Percentiles rank a stretch among this genome's conserved stretches.
phyloP scores from a whole-genome alignment of 2,888 invertebrate species.

The Apeira syringaria region DNA sequence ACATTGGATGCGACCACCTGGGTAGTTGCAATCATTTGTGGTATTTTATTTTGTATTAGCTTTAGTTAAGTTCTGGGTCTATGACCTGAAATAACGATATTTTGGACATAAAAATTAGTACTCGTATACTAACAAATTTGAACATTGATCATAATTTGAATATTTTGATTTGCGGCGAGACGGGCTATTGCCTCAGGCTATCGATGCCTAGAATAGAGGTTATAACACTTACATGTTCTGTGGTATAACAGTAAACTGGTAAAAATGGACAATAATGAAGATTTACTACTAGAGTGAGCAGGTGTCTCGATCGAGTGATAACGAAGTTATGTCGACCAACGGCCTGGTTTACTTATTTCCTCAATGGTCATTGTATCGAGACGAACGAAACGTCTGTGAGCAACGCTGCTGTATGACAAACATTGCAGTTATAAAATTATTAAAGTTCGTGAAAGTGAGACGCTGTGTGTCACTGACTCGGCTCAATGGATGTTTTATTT shows the following conservation, averaged over 20 bases:
- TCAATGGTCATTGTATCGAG: slow-evolving; percentile 30
- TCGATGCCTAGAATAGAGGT: slow-evolving; percentile 36
- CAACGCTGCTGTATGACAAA: slow-evolving; percentile 16
- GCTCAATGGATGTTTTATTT: no score
- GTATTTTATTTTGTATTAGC: no score
- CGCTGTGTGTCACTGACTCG: no score
- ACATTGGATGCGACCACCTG: no score
- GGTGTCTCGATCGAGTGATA: slow-evolving; percentile 68
- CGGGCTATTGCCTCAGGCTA: slow-evolving; percentile 32
- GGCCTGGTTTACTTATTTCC: slow-evolving; percentile 48
- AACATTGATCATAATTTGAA: slow-evolving; percentile 25
- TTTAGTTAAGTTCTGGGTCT: no score
- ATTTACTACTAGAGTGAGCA: slow-evolving; percentile 63
- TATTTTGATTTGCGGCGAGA: slow-evolving; percentile 17
- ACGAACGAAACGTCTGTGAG: slow-evolving; percentile 8
- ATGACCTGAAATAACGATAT: no score
- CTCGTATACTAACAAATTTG: slow-evolving; percentile 6
- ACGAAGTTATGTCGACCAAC: slow-evolving; percentile 51
- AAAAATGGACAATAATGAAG: slow-evolving; percentile 69
- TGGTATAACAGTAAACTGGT: slow-evolving; percentile 62
- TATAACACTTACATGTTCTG: slow-evolving; percentile 16
- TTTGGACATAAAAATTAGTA: slow-evolving; percentile 1
- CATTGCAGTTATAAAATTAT: slow-evolving; percentile 9
- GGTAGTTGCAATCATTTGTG: no score
- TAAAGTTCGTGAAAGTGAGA: slow-evolving; percentile 8